These are phyloP conservation scores for Echinarachnius parma DNA, from an alignment of 53 echinoderm and acorn worm species.

Conservation along the genomic window DNA sequence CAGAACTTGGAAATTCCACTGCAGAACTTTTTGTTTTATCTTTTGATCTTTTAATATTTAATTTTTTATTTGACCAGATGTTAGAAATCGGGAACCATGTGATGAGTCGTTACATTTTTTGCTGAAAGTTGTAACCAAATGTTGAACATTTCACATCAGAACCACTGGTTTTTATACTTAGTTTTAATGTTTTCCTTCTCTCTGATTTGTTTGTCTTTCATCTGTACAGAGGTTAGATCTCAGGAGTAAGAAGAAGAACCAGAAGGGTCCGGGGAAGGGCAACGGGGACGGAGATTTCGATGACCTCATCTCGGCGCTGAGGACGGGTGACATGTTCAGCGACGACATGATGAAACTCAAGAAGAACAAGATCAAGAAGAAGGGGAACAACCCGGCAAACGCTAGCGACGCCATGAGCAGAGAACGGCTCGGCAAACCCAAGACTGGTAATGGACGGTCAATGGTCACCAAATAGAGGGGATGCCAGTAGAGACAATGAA, in stretches of 20 bases:
- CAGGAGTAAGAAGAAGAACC: conserved; percentile 43
- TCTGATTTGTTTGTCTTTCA: too few species aligned
- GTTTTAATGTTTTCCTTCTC: not conserved
- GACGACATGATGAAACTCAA: conserved; percentile 93
- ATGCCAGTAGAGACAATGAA: too few species aligned
- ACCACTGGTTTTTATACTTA: not conserved
- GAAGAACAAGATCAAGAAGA: conserved; percentile 57
- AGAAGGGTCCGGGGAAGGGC: conserved; percentile 39
- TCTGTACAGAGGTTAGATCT: conserved; percentile 58
- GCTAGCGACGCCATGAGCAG: conserved; percentile 53
- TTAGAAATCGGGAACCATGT: too few species aligned
- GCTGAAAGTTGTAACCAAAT: too few species aligned
- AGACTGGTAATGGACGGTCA: conserved; percentile 47
- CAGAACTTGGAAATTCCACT: too few species aligned
- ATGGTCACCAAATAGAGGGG: conserved; percentile 6
- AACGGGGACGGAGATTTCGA: conserved; percentile 96
- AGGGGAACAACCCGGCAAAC: conserved; percentile 48
- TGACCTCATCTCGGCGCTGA: conserved; percentile 93
- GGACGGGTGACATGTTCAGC: conserved; percentile 95
- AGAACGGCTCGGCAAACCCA: conserved; percentile 71
- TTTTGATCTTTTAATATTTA: too few species aligned
- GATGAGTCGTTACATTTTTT: too few species aligned
- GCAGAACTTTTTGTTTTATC: too few species aligned
- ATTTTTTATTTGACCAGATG: too few species aligned
- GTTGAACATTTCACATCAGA: too few species aligned